Conservation (phyloP, 2,888 invertebrate species). For the Digitonthophagus gazella region DNA sequence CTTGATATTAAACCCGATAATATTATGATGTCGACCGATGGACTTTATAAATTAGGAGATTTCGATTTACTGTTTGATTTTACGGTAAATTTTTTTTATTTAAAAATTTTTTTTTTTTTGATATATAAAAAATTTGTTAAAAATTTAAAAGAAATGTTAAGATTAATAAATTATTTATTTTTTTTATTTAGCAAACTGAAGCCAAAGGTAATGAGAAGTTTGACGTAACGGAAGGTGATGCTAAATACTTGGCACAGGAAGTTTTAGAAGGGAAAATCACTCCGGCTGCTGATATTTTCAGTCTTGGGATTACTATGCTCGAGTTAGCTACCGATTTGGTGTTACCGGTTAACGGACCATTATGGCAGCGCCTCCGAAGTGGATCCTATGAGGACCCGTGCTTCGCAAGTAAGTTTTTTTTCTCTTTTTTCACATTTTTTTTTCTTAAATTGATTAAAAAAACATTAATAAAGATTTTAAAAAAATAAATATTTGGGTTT, state of each 20-base stretch:
- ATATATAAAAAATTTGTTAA: not conserved
- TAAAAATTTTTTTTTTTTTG: no score
- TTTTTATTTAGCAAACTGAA: not conserved
- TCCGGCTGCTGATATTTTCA: constrained; percentile 72
- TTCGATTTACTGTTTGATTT: constrained; percentile 71
- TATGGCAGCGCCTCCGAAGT: constrained; percentile 66
- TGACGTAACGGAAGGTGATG: constrained; percentile 66
- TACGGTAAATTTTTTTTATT: constrained; percentile 39
- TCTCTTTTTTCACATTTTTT: not conserved
- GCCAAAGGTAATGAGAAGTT: not conserved
- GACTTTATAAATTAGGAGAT: constrained; percentile 70
- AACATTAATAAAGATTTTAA: no score
- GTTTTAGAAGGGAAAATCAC: constrained; percentile 64
- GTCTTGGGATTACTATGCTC: constrained; percentile 69
- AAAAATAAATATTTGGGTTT: no score
- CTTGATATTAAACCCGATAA: constrained; percentile 78
- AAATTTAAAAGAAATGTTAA: not conserved
- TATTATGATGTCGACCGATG: constrained; percentile 65
- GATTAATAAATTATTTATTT: not conserved
- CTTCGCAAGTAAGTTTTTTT: constrained; percentile 17
- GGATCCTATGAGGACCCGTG: constrained; percentile 53
- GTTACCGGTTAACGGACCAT: constrained; percentile 64
- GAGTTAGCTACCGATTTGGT: constrained; percentile 70
- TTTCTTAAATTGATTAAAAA: no score
- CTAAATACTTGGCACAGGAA: constrained; percentile 73